Evolutionary conservation across 2,888 invertebrate genomes (phyloP), one percentile per base, ranked within the genome.

Genomic region (Teleogryllus oceanicus): DNA sequence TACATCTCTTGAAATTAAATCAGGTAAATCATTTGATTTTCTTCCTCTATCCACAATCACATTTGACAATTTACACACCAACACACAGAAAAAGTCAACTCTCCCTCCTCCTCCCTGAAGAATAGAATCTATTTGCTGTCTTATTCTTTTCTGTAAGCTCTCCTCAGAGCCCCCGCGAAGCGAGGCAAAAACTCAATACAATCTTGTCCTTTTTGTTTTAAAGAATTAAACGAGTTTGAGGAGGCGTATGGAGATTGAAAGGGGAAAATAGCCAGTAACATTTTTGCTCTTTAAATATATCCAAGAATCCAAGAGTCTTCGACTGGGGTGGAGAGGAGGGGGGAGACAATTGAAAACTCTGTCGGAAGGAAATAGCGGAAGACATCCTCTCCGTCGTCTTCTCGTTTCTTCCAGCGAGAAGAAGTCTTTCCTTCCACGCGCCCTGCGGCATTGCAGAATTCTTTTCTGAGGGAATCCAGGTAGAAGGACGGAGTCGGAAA

Each of bases 21-120:
- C 80, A 81, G 78, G 76, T 76, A 77, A 81, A 80, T 78, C 78
- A 78, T 81, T 81, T 81, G 80, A 81, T 81, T 81, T 80, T 79
- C 76, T 78, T 16, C 37, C 37, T 62, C 62, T 8, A 76, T 76
- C 77, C 51, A 76, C 79, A 79, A 77, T 79, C 76, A 76, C 79
- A 79, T 50, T 62, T 62, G 62, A 62, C 62, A 62, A 62, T 62
- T 62, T 62, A n/a, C 62, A 62, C 62, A 62, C 62, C n/a, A 62
- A 62, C 62, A n/a, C 62, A 18, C 62, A 13, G n/a, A n/a, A n/a
- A 62, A 62, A 62, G 62, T 62, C 62, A 62, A 62, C 62, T 8
- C 62, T 18, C 62, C 62, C 62, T 62, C 62, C 62, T 62, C 62
- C 16, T 62, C 8, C 37, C 62, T 18, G 62, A 62, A 62, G 62